These are phyloP conservation scores for Agriopis leucophaearia DNA, from an alignment of 2,888 invertebrate species.

Conservation along the genomic window DNA sequence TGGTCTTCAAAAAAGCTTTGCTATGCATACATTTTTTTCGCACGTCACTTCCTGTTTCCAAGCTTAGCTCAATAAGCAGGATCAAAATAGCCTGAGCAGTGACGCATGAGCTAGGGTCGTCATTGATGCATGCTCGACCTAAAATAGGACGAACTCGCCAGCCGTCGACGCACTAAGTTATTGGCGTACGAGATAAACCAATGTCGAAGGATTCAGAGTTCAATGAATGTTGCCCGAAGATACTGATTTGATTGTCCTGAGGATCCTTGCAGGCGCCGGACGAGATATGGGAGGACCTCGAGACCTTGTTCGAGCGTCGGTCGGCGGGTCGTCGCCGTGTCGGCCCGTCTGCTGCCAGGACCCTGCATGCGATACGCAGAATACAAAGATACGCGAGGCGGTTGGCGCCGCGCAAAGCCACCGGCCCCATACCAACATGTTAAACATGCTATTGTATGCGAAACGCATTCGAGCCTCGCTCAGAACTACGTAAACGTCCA, in stretches of 20 bases:
- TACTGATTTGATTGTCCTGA: slow-evolving; percentile 56
- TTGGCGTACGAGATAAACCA: slow-evolving; percentile 59
- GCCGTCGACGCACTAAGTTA: slow-evolving; percentile 65
- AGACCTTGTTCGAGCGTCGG: slow-evolving; percentile 79
- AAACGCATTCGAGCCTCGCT: slow-evolving; percentile 53
- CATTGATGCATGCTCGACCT: slow-evolving; percentile 67
- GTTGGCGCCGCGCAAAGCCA: slow-evolving; percentile 49
- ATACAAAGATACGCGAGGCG: slow-evolving; percentile 66
- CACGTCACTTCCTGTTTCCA: slow-evolving; percentile 42
- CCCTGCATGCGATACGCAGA: slow-evolving; percentile 52
- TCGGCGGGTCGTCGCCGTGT: slow-evolving; percentile 49
- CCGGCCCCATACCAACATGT: slow-evolving; percentile 61
- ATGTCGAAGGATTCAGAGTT: slow-evolving; percentile 55
- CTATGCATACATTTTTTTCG: neutral
- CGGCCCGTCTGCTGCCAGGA: slow-evolving; percentile 58
- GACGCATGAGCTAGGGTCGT: slow-evolving; percentile 70
- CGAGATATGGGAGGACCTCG: slow-evolving; percentile 76
- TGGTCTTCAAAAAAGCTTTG: neutral
- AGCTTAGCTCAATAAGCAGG: slow-evolving; percentile 48
- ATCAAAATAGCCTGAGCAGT: slow-evolving; percentile 66
- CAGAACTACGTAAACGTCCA: slow-evolving; percentile 56
- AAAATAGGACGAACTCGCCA: slow-evolving; percentile 69
- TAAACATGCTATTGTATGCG: slow-evolving; percentile 68
- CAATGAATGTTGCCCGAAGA: slow-evolving; percentile 58
- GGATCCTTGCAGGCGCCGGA: slow-evolving; percentile 58